These are phyloP conservation scores for Poecile montanus DNA, from an alignment of 2,797 vertebrate species.

Conservation along the genomic window DNA sequence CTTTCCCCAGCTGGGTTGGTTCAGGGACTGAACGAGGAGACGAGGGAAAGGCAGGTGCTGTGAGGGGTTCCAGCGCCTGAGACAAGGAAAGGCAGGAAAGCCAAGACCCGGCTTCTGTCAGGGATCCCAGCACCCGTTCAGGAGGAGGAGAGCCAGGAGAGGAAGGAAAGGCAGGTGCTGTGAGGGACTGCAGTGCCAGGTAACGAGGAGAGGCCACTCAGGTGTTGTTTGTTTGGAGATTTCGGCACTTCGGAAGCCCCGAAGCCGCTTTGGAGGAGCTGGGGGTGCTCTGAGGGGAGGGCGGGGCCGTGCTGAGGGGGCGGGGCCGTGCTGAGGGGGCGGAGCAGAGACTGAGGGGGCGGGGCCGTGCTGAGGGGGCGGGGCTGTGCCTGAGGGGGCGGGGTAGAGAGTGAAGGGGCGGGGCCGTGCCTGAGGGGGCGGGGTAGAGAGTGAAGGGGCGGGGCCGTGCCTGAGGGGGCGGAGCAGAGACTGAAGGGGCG, in stretches of 20 bases:
- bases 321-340: too few relatives aligned
- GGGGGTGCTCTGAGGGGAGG: too few relatives aligned
- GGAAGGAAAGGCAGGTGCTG: too few relatives aligned
- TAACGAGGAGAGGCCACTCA: accelerated
- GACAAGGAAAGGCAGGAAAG: background rate
- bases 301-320: too few relatives aligned
- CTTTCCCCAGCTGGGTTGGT: background rate
- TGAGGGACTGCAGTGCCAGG: background rate
- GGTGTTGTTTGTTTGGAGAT: accelerated
- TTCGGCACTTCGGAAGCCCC: accelerated
- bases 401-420: too few relatives aligned
- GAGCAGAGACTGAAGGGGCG: background rate
- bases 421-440: too few relatives aligned
- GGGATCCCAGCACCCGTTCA: background rate
- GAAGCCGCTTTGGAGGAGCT: accelerated
- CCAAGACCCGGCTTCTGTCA: background rate
- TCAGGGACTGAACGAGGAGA: background rate
- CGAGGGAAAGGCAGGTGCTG: accelerated
- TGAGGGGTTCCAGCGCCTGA: background rate
- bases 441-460: too few relatives aligned
- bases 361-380: too few relatives aligned
- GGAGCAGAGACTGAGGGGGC: too few relatives aligned
- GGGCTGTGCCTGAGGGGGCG: too few relatives aligned
- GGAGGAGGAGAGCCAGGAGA: background rate
- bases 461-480: too few relatives aligned